Base-by-base conservation (phyloP, 2,888 invertebrate species). In the Eudemis profundana region DNA sequence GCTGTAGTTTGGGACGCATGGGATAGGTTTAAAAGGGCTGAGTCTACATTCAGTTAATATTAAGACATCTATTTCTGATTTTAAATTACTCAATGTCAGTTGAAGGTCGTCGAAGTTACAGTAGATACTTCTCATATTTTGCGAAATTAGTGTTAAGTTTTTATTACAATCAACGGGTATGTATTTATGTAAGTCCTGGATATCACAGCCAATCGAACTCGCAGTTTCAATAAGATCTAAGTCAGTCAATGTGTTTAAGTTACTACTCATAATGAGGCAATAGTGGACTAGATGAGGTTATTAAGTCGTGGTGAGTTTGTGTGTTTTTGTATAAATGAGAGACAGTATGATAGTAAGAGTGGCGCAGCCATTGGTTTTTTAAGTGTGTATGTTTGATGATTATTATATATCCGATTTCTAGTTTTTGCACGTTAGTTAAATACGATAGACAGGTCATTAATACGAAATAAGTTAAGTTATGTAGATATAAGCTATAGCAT, bases 111-210 rank as follows among this genome's bases (percentile, higher is more conserved):
- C n/a, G n/a, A n/a, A n/a, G n/a, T n/a, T n/a, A n/a, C n/a, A 8
- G 14, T 64, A 67, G 12, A 70, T 57, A 42, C 65, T 67, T 47
- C 68, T 59, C 5, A 70, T 70, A 47, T 71, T 70, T 57, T 71
- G 71, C 0, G 68, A 15, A n/a, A n/a, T n/a, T n/a, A n/a, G n/a
- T n/a, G n/a, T n/a, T n/a, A n/a, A n/a, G n/a, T n/a, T n/a, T n/a
- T n/a, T 44, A 46, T 38, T 12, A 42, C 50, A 12, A 29, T 51
- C 21, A 51, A 50, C 4, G 2, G 36, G n/a, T 7, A 47, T 29
- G 27, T 17, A 50, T 19, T 56, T 47, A 4, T 44, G 5, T 4
- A 68, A 15, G 4, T 64, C 53, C 4, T 50, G 19, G n/a, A 61
- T 40, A 33, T 56, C n/a, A 40, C 61, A 64, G 23, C 27, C 8